A percentile compares a stretch with the other conserved stretches of the same genome.
These are phyloP conservation scores for Vicugna pacos DNA, from an alignment of 2,113 vertebrate species.

Conservation along the genomic window DNA sequence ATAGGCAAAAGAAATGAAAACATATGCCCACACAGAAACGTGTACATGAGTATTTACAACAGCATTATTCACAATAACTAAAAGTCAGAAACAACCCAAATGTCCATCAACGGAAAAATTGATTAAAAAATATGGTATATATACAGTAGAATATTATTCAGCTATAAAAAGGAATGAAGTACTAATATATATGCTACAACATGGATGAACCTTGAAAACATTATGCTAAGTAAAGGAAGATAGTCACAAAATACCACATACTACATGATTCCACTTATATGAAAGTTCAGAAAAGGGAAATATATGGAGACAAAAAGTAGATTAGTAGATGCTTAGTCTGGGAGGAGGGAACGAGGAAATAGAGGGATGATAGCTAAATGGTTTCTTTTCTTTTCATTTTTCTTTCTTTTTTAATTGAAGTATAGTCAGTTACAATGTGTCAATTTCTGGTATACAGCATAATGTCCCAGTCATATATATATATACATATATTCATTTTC, in stretches of 20 bases:
- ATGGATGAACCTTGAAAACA: conserved; percentile 36
- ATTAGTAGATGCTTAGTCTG: neutral
- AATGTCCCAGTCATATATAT: no score
- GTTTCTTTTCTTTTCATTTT: neutral
- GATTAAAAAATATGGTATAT: neutral
- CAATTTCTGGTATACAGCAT: no score
- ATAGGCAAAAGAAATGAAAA: neutral
- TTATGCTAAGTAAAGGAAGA: neutral
- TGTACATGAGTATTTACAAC: neutral
- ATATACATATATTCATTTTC: no score
- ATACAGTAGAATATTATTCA: neutral
- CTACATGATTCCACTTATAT: neutral
- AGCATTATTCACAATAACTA: neutral
- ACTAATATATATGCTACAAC: neutral
- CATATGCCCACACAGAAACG: neutral
- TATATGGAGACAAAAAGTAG: neutral
- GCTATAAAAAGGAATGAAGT: neutral
- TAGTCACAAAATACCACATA: neutral
- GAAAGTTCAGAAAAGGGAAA: neutral
- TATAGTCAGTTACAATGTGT: no score
- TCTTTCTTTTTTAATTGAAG: no score
- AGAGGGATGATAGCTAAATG: neutral
- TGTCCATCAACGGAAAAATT: neutral
- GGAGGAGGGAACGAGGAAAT: neutral
- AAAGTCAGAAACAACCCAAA: neutral